Evolutionary conservation across 2,113 vertebrate species (phyloP), one percentile per base, ranked within the genome.

Genomic region (Neomonachus schauinslandi): DNA sequence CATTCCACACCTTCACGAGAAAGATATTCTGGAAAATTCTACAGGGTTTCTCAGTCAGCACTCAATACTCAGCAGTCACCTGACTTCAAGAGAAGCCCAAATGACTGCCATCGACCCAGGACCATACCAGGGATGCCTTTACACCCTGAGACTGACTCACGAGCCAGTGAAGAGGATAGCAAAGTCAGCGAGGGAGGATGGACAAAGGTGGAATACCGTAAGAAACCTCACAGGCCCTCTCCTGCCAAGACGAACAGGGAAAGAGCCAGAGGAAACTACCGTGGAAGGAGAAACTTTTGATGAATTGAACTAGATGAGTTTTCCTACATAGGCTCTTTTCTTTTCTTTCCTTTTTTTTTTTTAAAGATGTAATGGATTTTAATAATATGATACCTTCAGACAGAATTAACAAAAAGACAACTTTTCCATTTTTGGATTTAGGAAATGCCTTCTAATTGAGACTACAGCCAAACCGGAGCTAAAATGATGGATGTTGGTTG

Each of bases 171-270:
- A 65, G 99, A 99, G 71, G 99, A 99, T 71, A 97, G 96, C 98
- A 99, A 98, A 98, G 98, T 93, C 91, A 98, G 98, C 5, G 99
- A 99, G 3, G 99, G 99, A 0, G 99, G 99, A 0, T 99, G 99
- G 99, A 99, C 99, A 92, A 99, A 99, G 98, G 99, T 99, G 97
- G 99, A 99, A 92, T 98, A 99, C 13, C 97, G 98, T 0, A 99
- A 99, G 97, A 99, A 99, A 98, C 83, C 99, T 76, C 98, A 98
- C 86, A 99, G 99, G 95, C 99, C 98, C 76, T 86, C 92, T 4
- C 95, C 99, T 7, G 96, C 99, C 97, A 99, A 99, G 96, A 84
- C 76, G 0, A 99, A 98, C 89, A 99, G 99, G 97, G 99, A 99
- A 28, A 98, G 99, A 83, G 69, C 99, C 90, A 97, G 97, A 46